Evolutionary conservation across 2,113 vertebrate species (phyloP).

Genomic region (Ammodytes dubius): DNA sequence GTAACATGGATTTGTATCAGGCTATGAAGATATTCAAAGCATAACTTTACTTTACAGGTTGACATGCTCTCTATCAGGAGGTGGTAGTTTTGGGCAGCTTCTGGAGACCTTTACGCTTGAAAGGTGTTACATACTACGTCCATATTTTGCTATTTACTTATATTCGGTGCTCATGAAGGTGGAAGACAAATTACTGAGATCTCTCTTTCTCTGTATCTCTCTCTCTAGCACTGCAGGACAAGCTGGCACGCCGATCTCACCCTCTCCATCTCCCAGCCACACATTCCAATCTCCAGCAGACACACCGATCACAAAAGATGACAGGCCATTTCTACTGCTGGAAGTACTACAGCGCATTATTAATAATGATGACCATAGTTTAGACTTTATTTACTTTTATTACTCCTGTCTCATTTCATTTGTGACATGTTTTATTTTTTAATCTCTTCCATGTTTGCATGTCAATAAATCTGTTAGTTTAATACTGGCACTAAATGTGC

Average conservation of each 20-base stretch:
- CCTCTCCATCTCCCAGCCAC: no score
- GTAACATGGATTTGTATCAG: background rate
- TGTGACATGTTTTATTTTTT: no score
- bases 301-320: background rate
- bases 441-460: no score
- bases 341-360: background rate
- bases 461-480: no score
- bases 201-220: no score
- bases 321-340: background rate
- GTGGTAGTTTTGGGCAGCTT: background rate
- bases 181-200: no score
- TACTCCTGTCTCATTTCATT: no score
- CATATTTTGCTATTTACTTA: conserved; percentile 1
- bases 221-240: no score
- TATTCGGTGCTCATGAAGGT: background rate
- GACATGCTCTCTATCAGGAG: conserved; percentile 1
- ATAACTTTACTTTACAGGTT: conserved; percentile 1
- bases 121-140: background rate
- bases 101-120: background rate
- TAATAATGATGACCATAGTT: no score
- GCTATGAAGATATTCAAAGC: conserved; percentile 1
- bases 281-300: background rate
- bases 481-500: no score
- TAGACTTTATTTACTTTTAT: no score
- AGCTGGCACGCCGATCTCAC: no score